These are phyloP conservation scores for Metalampra italica DNA, from an alignment of 2,888 invertebrate species.

Conservation along the genomic window DNA sequence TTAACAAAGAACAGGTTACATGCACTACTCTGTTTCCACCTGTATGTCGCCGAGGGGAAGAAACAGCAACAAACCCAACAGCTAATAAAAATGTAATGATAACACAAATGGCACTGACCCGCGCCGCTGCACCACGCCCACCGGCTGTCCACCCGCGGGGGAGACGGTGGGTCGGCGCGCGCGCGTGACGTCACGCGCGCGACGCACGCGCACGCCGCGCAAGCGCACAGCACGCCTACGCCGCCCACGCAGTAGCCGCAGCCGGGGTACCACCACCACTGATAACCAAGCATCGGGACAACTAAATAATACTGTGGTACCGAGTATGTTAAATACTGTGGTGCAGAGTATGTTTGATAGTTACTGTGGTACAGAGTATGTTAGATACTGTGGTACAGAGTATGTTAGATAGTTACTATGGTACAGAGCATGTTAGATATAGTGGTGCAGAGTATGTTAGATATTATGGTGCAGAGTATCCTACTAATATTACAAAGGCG, in stretches of 20 bases:
- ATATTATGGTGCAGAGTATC: too few species aligned
- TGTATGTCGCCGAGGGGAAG: neutral
- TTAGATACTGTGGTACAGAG: too few species aligned
- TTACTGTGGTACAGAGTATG: too few species aligned
- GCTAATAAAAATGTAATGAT: too few species aligned
- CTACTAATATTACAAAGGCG: too few species aligned
- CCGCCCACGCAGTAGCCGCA: constrained; percentile 30
- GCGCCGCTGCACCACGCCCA: neutral
- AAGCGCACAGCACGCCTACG: constrained; percentile 18
- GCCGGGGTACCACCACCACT: constrained; percentile 36
- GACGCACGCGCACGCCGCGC: constrained; percentile 11
- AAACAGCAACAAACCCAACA: neutral
- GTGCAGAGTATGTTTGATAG: too few species aligned
- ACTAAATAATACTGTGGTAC: neutral
- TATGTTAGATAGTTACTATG: too few species aligned
- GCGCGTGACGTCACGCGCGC: constrained; percentile 14
- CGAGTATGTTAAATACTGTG: neutral
- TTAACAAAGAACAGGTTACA: too few species aligned
- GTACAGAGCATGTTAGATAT: too few species aligned
- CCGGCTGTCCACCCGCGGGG: constrained; percentile 4
- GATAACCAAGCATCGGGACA: neutral
- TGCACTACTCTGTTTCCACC: too few species aligned
- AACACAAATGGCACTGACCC: neutral
- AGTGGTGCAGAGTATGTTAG: too few species aligned
- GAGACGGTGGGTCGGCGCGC: neutral